These are phyloP conservation scores for Ptychochromis oligacanthus DNA, from an alignment of 2,113 vertebrate genomes.

Conservation along the genomic window DNA sequence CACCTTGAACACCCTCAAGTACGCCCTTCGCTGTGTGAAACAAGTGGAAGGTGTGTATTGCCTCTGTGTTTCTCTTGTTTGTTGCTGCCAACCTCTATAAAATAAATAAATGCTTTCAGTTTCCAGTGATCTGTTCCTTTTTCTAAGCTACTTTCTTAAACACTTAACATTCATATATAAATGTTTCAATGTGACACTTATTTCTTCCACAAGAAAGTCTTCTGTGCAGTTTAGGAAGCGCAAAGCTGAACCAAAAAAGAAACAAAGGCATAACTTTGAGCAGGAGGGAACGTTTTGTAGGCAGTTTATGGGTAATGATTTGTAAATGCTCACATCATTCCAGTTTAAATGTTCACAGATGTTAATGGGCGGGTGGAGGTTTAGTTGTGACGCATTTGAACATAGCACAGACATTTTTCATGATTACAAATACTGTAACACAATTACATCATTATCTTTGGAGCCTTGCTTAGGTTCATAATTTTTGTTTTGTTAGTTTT, in stretches of 20 bases:
- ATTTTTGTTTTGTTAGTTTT: not conserved
- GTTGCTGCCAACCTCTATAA: too few relatives aligned
- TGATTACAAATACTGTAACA: not conserved
- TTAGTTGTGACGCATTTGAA: not conserved
- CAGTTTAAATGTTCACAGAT: constrained; percentile 14
- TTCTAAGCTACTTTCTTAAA: not conserved
- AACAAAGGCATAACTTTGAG: not conserved
- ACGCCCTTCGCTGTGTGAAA: constrained; percentile 91
- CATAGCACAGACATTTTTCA: not conserved
- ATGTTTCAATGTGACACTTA: not conserved
- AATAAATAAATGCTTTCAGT: not conserved
- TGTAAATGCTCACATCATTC: not conserved
- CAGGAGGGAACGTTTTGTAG: not conserved
- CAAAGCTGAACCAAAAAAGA: not conserved
- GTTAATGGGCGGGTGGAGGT: not conserved
- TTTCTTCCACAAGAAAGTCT: not conserved
- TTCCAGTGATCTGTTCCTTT: not conserved
- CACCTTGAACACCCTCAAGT: constrained; percentile 88
- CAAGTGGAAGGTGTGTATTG: constrained; percentile 91
- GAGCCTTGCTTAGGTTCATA: not conserved
- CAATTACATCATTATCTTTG: not conserved
- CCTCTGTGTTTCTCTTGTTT: not conserved
- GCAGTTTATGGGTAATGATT: not conserved
- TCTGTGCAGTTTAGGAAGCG: not conserved
- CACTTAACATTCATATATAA: not conserved